These are phyloP conservation scores for Polydrusus cervinus DNA, from an alignment of 2,888 invertebrate species.

Conservation along the genomic window DNA sequence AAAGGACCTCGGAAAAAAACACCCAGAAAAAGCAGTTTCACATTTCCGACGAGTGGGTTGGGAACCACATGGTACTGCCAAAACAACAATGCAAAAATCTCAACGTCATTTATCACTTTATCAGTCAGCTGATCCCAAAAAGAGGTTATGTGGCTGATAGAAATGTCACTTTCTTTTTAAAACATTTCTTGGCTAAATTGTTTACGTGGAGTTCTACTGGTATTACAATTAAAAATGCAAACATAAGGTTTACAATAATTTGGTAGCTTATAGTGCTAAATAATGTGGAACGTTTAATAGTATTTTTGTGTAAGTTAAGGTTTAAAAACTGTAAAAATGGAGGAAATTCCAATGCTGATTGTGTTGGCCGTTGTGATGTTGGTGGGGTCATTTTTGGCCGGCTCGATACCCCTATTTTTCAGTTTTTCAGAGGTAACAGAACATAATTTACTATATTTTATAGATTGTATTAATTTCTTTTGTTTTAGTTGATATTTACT, in stretches of 20 bases:
- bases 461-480: background rate
- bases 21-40: too few relatives aligned
- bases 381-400: conserved; percentile 95
- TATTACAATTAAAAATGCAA: conserved; percentile 34
- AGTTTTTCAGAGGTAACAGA: conserved; percentile 91
- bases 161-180: background rate
- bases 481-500: background rate
- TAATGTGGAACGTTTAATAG: conserved; percentile 23
- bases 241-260: conserved; percentile 17
- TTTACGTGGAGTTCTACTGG: conserved; percentile 49
- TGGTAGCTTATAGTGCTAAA: conserved; percentile 10
- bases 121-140: conserved; percentile 7
- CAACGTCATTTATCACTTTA: background rate
- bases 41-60: too few relatives aligned
- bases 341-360: conserved; percentile 88
- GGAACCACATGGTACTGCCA: background rate
- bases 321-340: conserved; percentile 75
- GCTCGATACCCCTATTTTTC: conserved; percentile 95
- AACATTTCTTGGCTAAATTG: conserved; percentile 14
- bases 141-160: background rate
- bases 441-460: background rate
- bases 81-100: background rate
- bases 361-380: conserved; percentile 94
- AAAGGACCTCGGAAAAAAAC: too few relatives aligned
- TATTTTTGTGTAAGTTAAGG: conserved; percentile 14